Evolutionary conservation across 1,140 invertebrate species (phyloP), one percentile per base, ranked within the genome.

Genomic region (Lepeophtheirus salmonis): DNA sequence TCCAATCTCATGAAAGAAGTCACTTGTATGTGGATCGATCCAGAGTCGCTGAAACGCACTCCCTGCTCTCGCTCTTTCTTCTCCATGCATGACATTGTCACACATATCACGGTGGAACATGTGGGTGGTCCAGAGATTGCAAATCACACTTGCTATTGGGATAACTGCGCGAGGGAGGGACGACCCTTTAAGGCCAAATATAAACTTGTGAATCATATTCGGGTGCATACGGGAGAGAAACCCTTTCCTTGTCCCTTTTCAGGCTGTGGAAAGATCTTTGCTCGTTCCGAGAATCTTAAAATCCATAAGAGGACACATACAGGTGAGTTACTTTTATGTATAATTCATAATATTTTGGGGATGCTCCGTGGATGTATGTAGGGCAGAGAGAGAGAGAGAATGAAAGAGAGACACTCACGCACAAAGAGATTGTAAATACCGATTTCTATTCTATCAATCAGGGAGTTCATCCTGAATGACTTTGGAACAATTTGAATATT

Each of bases 161-260:
- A 89, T 67, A 83, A 85, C 26, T 97, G 94, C 74, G 75, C 84
- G 53, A 75, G 94, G 52, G 89, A 91, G 70, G 88, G 89, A 0
- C 76, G 86, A 58, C 89, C 94, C 20, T 97, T 97, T 76, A 97
- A 97, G 75, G 94, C 94, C 72, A 97, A 97, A 75, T 97, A 97
- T 76, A 97, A 97, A 74, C 79, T 97, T 68, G 92, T 97, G 67
- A 97, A 97, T 75, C 94, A 97, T 73, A 95, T 98, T 66, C 77
- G 95, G 55, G 95, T 98, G 56, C 95, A 98, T 72, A 98, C 95
- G 0, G 95, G 95, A 14, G 94, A 98, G 71, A 97, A 97, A 72
- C 95, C 95, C 0, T 98, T 97, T 68, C 87, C 88, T 4, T 97
- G 94, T 68, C 88, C 89, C 0, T 94, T 92, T 73, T 85, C 87